A percentile compares a stretch with the other conserved stretches of the same genome.
Conservation (phyloP, 1,140 invertebrate genomes). For the Chelonus insularis region DNA sequence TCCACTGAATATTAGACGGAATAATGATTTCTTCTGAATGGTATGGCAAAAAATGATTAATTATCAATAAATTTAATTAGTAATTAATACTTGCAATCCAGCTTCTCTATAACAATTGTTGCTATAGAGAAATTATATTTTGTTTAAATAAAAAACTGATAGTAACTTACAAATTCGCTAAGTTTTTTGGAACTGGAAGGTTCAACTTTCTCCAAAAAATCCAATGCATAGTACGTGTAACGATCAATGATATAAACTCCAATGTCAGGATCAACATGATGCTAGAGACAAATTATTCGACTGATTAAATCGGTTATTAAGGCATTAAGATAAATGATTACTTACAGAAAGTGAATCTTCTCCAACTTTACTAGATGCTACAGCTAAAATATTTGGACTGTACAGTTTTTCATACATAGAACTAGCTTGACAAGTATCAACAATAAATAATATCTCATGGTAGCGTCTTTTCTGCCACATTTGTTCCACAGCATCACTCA, state of each 20-base stretch:
- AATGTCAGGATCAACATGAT: conserved; percentile 97
- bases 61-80: conserved; percentile 2
- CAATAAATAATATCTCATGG: conserved; percentile 98
- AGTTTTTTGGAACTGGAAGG: conserved; percentile 87
- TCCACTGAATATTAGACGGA: too few relatives aligned
- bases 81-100: not conserved
- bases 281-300: conserved; percentile 63
- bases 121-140: too few relatives aligned
- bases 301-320: not conserved
- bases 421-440: conserved; percentile 98
- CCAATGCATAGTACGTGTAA: conserved; percentile 96
- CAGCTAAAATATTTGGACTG: conserved; percentile 96
- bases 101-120: too few relatives aligned
- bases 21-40: too few relatives aligned
- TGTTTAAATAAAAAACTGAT: too few relatives aligned
- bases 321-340: too few relatives aligned
- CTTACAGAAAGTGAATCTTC: conserved; percentile 96
- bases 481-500: conserved; percentile 98
- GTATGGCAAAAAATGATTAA: too few relatives aligned
- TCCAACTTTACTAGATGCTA: conserved; percentile 95
- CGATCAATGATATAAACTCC: conserved; percentile 99
- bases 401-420: conserved; percentile 99
- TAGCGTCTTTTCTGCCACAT: conserved; percentile 99
- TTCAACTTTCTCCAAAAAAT: conserved; percentile 92
- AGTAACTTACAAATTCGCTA: conserved; percentile 94